Evolutionary conservation across 2,797 vertebrate species (phyloP).

Genomic region (Mus minutoides): DNA sequence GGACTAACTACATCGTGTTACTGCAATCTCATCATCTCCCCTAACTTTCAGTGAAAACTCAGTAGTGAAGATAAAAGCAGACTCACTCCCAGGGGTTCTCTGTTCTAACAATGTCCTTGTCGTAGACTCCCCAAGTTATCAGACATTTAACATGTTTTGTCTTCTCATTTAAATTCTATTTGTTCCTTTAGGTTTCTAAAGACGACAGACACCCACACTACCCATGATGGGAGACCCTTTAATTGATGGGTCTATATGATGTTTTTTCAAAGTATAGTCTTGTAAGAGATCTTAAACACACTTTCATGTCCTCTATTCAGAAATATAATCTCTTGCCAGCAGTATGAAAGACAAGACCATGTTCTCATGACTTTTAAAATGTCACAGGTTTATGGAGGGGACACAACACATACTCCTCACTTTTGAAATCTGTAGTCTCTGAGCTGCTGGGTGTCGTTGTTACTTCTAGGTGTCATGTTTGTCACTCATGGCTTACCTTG

Average conservation of each 20-base stretch:
- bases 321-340: background rate
- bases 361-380: background rate
- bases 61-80: background rate
- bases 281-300: background rate
- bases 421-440: background rate
- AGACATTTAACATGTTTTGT: background rate
- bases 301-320: background rate
- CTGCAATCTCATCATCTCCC: background rate
- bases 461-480: background rate
- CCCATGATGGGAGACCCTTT: background rate
- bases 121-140: background rate
- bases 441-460: background rate
- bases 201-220: background rate
- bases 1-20: background rate
- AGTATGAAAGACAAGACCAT: background rate
- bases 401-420: background rate
- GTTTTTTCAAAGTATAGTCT: background rate
- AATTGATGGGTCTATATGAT: background rate
- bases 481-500: background rate
- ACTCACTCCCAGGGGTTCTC: background rate
- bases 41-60: background rate
- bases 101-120: background rate
- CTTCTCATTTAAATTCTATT: slow-evolving; percentile 34
- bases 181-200: background rate
- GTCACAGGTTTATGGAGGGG: background rate